Evolutionary conservation across 1,140 invertebrate genomes (phyloP), one percentile per base, ranked within the genome.

Genomic region (Choristoneura fumiferana): DNA sequence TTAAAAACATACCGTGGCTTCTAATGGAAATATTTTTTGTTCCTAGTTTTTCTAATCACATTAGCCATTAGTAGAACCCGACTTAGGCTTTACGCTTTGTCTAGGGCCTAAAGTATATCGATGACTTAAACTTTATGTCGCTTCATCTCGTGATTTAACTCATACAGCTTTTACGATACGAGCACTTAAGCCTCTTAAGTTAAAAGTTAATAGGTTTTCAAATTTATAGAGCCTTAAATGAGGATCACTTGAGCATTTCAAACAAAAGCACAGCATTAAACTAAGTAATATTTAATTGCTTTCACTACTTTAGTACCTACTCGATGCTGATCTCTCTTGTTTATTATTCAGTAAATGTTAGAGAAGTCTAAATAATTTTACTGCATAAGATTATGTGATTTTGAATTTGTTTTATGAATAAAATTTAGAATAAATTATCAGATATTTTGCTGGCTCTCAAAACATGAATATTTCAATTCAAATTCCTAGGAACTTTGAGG

Each of bases 211-310:
- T 22, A 12, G 43, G 43, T 49, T 49, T 49, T 49, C n/a, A 3
- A 49, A 22, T 49, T 49, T 49, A 49, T 49, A 49, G 43, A 12
- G 43, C 18, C 43, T 49, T 49, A 10, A 43, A 43, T 17, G 39
- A 43, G 43, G 0, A 10, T 6, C 17, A 22, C 17, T 49, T 10
- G 43, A n/a, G 22, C 22, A 29, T 29, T 29, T 29, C n/a, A 29
- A 29, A 29, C 22, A 29, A 49, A 49, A 29, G 18, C 43, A 29
- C 22, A 49, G 17, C 43, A 4, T 22, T 49, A 49, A 29, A 49
- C 17, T 49, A 49, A 49, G 10, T 49, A 45, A 49, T 49, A 49
- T 17, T 49, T 49, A 12, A 49, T 15, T 49, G 18, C 43, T 12
- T 49, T 29, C 18, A 49, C 43, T 49, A 49, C 43, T 49, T 49